Evolutionary conservation across 1,140 invertebrate species (phyloP), one percentile per base, ranked within the genome.

Genomic region (Drosophila jambulina): DNA sequence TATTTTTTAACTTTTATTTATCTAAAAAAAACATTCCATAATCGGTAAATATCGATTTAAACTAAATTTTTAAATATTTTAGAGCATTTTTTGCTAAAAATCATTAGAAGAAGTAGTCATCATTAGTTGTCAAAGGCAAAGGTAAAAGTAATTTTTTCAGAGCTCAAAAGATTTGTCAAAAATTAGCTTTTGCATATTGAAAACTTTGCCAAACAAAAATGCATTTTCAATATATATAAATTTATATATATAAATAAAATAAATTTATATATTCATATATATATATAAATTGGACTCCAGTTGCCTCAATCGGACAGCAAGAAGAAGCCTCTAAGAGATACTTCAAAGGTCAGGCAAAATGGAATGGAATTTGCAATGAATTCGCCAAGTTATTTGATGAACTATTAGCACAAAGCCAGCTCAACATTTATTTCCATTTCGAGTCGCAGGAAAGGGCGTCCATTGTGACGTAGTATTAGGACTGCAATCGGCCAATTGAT

Each of bases 401-500:
- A 59, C 69, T 72, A 36, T 72, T 59, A 72, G 69, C 53, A 27
- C 53, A 72, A 59, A 59, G 69, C 43, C 69, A 36, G 17, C 42
- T 49, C 27, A 57, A 25, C 49, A 32, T 70, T 74, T 48, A 71
- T 61, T 62, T 75, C n/a, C 57, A 45, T 46, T 32, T 60, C 32
- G 38, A 48, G 49, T 21, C 34, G 48, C 27, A 25, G 48, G 27
- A 27, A 38, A 40, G 60, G 21, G 43, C 34, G 25, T 5, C 19
- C 59, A 38, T 49, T 69, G 67, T 60, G 67, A 61, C 51, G 36
- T 51, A 29, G 29, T 51, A 45, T 67, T 56, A 60, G 67, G 56
- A 76, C 72, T 51, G 74, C 69, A 77, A 43, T 65, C 10, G 43
- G 56, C 40, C 75, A 76, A 77, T 76, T 49, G 75, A 77, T 77